A percentile compares a stretch with the other conserved stretches of the same genome.
phyloP scores from a whole-genome alignment of 1,140 invertebrate species.

The Arion vulgaris region DNA sequence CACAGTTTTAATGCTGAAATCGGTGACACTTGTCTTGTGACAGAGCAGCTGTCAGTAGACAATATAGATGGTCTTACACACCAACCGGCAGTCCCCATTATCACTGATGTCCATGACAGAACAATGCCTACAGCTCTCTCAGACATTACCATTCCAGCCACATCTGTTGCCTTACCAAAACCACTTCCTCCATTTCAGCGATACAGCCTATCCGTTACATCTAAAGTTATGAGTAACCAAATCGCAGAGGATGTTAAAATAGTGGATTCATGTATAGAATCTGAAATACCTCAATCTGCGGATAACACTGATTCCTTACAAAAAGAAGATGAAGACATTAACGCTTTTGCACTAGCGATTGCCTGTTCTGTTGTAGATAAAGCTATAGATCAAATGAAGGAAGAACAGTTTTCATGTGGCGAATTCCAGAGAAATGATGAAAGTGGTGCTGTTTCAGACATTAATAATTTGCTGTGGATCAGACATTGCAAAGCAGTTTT shows the following conservation, averaged over 20 bases:
- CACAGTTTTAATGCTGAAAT: neutral
- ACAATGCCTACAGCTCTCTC: neutral
- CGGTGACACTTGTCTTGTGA: neutral
- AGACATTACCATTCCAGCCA: neutral
- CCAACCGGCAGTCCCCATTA: neutral
- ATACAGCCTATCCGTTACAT: neutral
- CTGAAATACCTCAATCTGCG: neutral
- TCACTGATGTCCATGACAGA: neutral
- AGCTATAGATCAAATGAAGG: neutral
- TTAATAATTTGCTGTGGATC: neutral
- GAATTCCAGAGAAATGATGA: constrained; percentile 19
- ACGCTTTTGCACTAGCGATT: constrained; percentile 3
- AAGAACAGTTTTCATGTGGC: neutral
- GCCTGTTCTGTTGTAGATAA: neutral
- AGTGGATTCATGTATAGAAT: neutral
- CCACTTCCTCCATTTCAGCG: neutral
- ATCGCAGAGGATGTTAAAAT: neutral
- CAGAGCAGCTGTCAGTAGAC: neutral
- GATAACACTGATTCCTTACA: neutral
- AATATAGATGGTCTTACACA: neutral
- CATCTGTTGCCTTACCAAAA: neutral
- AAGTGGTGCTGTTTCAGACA: neutral
- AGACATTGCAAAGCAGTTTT: constrained; percentile 4
- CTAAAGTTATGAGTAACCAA: neutral
- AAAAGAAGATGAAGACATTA: neutral